Evolutionary conservation across 2,797 vertebrate genomes (phyloP).

Genomic region (Sebastes wilsoni): DNA sequence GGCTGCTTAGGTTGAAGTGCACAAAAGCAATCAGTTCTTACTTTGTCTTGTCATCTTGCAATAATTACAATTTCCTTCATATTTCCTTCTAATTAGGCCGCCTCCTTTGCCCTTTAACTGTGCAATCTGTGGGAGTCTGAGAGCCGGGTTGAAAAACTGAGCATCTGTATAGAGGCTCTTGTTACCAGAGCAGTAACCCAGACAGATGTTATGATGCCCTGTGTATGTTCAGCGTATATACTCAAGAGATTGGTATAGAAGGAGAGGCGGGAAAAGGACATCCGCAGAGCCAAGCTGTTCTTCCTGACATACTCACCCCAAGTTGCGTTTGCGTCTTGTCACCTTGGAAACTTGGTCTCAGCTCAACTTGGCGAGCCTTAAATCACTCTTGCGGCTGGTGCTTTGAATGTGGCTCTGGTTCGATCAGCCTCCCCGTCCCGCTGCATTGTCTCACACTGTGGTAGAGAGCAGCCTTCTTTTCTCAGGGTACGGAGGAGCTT

Average conservation of each 20-base stretch:
- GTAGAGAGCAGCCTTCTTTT: slow-evolving; percentile 83
- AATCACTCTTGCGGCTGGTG: slow-evolving; percentile 59
- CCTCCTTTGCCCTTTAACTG: slow-evolving; percentile 49
- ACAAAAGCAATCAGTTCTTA: slow-evolving; percentile 33
- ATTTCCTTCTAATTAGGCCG: slow-evolving; percentile 51
- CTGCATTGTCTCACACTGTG: slow-evolving; percentile 79
- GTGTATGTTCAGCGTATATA: slow-evolving; percentile 35
- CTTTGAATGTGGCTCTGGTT: slow-evolving; percentile 57
- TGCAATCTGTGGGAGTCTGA: slow-evolving; percentile 30
- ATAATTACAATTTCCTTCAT: slow-evolving; percentile 45
- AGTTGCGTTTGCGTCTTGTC: slow-evolving; percentile 52
- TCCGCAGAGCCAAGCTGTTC: slow-evolving; percentile 50
- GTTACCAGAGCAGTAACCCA: slow-evolving; percentile 59
- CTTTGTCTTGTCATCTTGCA: slow-evolving; percentile 44
- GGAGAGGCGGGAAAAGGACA: slow-evolving; percentile 8
- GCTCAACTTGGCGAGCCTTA: slow-evolving; percentile 68
- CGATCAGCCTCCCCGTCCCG: slow-evolving; percentile 54
- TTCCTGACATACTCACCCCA: slow-evolving; percentile 73
- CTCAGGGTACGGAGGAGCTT: slow-evolving; percentile 80
- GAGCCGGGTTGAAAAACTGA: slow-evolving; percentile 31
- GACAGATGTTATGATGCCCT: slow-evolving; percentile 67
- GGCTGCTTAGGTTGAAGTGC: slow-evolving; percentile 29
- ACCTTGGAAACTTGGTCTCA: slow-evolving; percentile 75
- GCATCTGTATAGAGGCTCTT: slow-evolving; percentile 71
- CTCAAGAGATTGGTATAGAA: slow-evolving; percentile 40